phyloP scores from a whole-genome alignment of 2,888 invertebrate genomes.

The Acrobasis repandana region DNA sequence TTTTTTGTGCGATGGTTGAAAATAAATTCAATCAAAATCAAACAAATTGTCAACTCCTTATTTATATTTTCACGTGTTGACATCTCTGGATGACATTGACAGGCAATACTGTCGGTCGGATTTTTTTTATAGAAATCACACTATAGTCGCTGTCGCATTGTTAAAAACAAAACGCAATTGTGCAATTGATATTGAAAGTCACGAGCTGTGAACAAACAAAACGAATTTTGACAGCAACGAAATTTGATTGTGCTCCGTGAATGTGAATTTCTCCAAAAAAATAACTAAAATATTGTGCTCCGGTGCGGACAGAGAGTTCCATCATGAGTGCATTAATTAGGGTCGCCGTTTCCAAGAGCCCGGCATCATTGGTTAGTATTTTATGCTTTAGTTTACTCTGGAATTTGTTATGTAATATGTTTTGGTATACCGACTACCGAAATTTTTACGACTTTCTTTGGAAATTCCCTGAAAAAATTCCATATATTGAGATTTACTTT shows the following conservation, averaged over 20 bases:
- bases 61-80: too few relatives aligned
- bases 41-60: too few relatives aligned
- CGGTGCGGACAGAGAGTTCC: conserved; percentile 82
- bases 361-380: conserved; percentile 66
- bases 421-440: conserved; percentile 37
- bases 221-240: conserved; percentile 23
- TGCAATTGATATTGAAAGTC: neutral
- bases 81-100: too few relatives aligned
- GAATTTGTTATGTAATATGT: conserved; percentile 74
- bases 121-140: too few relatives aligned
- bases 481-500: neutral
- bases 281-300: conserved; percentile 57
- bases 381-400: conserved; percentile 35
- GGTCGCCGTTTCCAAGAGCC: conserved; percentile 68
- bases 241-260: conserved; percentile 34
- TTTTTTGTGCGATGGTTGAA: too few relatives aligned
- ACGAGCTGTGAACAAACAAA: neutral
- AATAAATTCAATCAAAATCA: too few relatives aligned
- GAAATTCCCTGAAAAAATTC: neutral
- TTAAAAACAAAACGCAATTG: neutral
- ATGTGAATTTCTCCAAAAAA: conserved; percentile 44
- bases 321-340: conserved; percentile 82
- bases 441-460: neutral
- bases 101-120: too few relatives aligned
- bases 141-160: too few relatives aligned